phyloP scores from a whole-genome alignment of 2,888 invertebrate species.

The Melinopterus prodromus region DNA sequence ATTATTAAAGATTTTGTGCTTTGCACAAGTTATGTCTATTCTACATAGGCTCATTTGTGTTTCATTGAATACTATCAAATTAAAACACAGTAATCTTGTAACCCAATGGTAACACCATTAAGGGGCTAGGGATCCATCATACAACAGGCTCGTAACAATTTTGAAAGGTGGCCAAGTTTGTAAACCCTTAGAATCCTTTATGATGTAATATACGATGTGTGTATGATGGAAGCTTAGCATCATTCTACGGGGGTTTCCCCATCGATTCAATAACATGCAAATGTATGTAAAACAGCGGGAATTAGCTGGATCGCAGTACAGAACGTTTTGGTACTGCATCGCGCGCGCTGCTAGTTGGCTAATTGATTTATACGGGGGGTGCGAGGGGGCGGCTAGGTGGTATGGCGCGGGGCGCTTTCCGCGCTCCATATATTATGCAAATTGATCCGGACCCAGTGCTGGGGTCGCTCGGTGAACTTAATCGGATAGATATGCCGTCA shows the following conservation, averaged over 20 bases:
- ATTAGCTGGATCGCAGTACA: slow-evolving; percentile 13
- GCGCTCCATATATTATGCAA: slow-evolving; percentile 4
- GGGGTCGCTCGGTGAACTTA: neutral
- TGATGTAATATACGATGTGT: neutral
- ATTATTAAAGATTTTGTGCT: no score
- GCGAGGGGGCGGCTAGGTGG: neutral
- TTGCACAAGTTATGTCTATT: no score
- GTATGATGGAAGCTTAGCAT: neutral
- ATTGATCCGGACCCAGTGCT: neutral
- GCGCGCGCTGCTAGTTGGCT: neutral
- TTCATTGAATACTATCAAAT: no score
- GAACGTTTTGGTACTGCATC: neutral
- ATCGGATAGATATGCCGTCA: slow-evolving; percentile 4
- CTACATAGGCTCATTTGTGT: no score
- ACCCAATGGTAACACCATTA: no score
- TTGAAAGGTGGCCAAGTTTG: no score
- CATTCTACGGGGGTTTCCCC: neutral
- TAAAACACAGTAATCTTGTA: no score
- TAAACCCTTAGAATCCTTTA: no score
- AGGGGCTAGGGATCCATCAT: no score
- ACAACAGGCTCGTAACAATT: no score
- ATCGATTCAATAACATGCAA: slow-evolving; percentile 15
- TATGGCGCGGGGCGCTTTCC: neutral
- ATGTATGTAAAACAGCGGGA: slow-evolving; percentile 20
- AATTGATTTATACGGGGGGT: neutral